Conservation (phyloP, 2,888 invertebrate genomes). For the Diplazon laetatorius region DNA sequence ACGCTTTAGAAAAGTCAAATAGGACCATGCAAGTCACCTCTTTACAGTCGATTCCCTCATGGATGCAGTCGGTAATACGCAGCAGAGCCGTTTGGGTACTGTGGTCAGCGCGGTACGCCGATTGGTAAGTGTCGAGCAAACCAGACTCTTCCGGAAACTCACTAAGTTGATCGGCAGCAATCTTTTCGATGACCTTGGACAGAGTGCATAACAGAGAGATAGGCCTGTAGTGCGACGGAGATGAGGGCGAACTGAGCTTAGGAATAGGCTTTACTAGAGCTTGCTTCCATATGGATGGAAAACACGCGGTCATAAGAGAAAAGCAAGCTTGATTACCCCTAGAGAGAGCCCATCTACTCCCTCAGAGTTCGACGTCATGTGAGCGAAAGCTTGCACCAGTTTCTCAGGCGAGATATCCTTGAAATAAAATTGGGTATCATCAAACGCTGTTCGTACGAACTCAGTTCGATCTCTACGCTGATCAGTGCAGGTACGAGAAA, state of each 20-base stretch:
- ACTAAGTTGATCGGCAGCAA: conserved; percentile 60
- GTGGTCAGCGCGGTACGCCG: conserved; percentile 68
- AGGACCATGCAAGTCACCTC: background rate
- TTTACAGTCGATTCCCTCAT: background rate
- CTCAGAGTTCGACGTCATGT: background rate
- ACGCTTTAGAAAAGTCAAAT: conserved; percentile 36
- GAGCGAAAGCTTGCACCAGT: background rate
- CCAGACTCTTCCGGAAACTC: conserved; percentile 61
- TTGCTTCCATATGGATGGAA: conserved; percentile 65
- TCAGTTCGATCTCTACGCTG: too few relatives aligned
- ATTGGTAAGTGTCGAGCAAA: conserved; percentile 67
- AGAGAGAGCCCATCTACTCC: background rate
- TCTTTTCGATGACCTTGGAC: conserved; percentile 66
- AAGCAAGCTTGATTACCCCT: background rate
- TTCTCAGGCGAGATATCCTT: background rate
- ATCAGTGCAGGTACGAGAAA: too few relatives aligned
- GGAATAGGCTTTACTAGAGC: conserved; percentile 67
- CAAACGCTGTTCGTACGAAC: too few relatives aligned
- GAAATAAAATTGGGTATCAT: background rate
- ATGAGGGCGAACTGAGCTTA: conserved; percentile 60
- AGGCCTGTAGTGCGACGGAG: conserved; percentile 66
- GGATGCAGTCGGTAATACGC: conserved; percentile 66
- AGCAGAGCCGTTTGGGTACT: conserved; percentile 70
- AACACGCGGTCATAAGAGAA: background rate
- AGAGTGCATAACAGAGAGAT: conserved; percentile 66